phyloP scores from a whole-genome alignment of 2,888 invertebrate species.

The Camptogramma bilineatum region DNA sequence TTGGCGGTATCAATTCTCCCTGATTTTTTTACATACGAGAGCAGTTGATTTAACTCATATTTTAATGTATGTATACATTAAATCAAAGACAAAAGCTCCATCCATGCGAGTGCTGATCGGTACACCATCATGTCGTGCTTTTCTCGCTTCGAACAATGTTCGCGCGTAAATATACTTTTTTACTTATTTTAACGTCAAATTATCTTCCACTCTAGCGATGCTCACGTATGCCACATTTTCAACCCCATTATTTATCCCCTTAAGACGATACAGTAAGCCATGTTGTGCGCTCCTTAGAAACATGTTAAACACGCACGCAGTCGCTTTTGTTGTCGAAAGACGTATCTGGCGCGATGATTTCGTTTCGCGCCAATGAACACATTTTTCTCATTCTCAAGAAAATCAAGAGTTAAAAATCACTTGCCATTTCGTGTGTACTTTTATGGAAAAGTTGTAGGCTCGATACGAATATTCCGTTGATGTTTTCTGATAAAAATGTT shows the following conservation, averaged over 20 bases:
- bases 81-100: conserved; percentile 28
- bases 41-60: conserved; percentile 11
- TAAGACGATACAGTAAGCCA: conserved; percentile 69
- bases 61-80: conserved; percentile 14
- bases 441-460: conserved; percentile 59
- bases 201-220: conserved; percentile 58
- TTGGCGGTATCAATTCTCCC: neutral
- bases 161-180: conserved; percentile 43
- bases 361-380: conserved; percentile 76
- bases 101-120: conserved; percentile 27
- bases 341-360: conserved; percentile 77
- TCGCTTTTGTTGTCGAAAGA: conserved; percentile 74
- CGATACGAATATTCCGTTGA: conserved; percentile 63
- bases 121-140: conserved; percentile 34
- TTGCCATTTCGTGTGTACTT: conserved; percentile 64
- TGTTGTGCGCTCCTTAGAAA: conserved; percentile 70
- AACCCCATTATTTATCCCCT: conserved; percentile 73
- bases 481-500: conserved; percentile 67
- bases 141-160: conserved; percentile 29
- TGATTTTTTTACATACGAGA: conserved; percentile 12
- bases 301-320: conserved; percentile 74
- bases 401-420: conserved; percentile 71
- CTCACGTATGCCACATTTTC: conserved; percentile 64
- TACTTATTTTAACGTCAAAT: conserved; percentile 57
- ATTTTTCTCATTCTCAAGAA: conserved; percentile 73